Conservation (phyloP, 1,140 invertebrate species). For the Tetraneura akinire region DNA sequence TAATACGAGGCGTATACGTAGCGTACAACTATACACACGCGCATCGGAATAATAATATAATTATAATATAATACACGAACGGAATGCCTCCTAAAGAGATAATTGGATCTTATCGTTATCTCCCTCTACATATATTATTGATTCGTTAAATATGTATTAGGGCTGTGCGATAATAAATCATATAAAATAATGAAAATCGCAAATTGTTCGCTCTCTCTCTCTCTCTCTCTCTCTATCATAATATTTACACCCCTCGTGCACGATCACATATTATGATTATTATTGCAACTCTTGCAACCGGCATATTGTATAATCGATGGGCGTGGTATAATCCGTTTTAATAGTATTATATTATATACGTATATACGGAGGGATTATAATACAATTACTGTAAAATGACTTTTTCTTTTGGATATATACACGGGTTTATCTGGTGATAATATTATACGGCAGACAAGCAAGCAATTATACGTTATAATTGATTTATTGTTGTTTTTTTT, state of each 20-base stretch:
- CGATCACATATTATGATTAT: background rate
- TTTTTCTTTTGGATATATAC: conserved; percentile 31
- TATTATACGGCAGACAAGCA: conserved; percentile 2
- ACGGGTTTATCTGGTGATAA: conserved; percentile 3
- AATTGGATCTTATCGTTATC: conserved; percentile 37
- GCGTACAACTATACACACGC: too few relatives aligned
- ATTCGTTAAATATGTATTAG: conserved; percentile 35
- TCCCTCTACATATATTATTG: conserved; percentile 29
- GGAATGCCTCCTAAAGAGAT: conserved; percentile 9
- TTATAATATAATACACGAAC: background rate
- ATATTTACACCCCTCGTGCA: conserved; percentile 38
- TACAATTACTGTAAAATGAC: conserved; percentile 33
- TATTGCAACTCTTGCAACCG: background rate
- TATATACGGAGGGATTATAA: conserved; percentile 40
- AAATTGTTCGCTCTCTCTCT: conserved; percentile 41
- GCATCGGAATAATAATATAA: too few relatives aligned
- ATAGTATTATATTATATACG: too few relatives aligned
- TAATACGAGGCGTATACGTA: too few relatives aligned
- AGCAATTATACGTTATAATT: conserved; percentile 14
- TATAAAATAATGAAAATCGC: conserved; percentile 49
- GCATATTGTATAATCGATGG: conserved; percentile 40
- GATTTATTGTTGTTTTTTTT: conserved; percentile 34
- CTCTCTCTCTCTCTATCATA: too few relatives aligned
- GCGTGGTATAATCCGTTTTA: conserved; percentile 50
- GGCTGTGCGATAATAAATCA: conserved; percentile 41